Evolutionary conservation across 1,140 invertebrate species (phyloP).

Genomic region (Berghia stephanieae): DNA sequence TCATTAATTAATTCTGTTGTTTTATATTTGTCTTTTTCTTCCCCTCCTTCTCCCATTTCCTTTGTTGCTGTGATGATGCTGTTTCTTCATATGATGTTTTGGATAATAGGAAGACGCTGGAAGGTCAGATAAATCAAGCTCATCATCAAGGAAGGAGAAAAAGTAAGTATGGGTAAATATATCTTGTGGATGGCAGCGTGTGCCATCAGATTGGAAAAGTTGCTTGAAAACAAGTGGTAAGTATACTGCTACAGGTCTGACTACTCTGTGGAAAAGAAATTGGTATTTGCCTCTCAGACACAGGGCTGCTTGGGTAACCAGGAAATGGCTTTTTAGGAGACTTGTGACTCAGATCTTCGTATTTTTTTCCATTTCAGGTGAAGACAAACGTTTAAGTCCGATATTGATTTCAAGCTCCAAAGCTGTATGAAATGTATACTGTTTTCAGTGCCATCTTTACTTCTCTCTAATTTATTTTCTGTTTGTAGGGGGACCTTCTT

Average conservation of each 20-base stretch:
- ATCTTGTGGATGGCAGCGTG: background rate
- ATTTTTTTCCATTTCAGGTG: slow-evolving; percentile 36
- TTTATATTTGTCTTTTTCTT: slow-evolving; percentile 20
- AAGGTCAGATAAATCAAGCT: slow-evolving; percentile 27
- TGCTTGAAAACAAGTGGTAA: background rate
- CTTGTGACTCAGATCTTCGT: slow-evolving; percentile 22
- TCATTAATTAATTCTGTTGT: slow-evolving; percentile 24
- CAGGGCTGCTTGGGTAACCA: background rate
- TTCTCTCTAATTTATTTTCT: slow-evolving; percentile 13
- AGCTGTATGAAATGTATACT: background rate
- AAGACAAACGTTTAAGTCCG: slow-evolving; percentile 22
- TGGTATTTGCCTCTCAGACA: background rate
- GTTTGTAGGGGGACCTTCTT: slow-evolving; percentile 22
- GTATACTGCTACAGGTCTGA: background rate
- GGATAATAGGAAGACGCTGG: slow-evolving; percentile 34
- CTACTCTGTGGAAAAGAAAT: background rate
- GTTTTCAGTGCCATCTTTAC: background rate
- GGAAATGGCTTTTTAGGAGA: slow-evolving; percentile 13
- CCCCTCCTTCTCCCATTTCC: slow-evolving; percentile 1
- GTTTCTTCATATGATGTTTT: slow-evolving; percentile 36
- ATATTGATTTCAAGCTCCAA: slow-evolving; percentile 21
- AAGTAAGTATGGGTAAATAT: slow-evolving; percentile 25
- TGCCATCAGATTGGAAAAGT: background rate
- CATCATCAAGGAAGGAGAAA: slow-evolving; percentile 33
- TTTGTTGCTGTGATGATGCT: slow-evolving; percentile 30